phyloP scores from a whole-genome alignment of 37 sponge, comb jelly and placozoan species.

The Theonella swinhoei region DNA sequence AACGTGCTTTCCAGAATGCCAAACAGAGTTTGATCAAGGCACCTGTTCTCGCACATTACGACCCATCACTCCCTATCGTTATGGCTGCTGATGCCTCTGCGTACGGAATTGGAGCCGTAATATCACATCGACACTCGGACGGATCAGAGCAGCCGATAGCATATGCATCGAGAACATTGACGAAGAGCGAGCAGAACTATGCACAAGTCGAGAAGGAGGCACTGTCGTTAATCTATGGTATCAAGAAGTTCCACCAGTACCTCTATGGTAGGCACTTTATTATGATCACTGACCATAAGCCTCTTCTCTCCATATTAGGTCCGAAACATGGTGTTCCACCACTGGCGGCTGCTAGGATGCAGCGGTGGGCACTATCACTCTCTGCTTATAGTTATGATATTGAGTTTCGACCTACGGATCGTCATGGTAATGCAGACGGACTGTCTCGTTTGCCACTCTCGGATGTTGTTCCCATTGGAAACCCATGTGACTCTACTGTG shows the following conservation, averaged over 20 bases:
- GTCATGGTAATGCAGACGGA: slow-evolving; percentile 67
- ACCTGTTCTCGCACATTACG: slow-evolving; percentile 16
- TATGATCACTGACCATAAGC: slow-evolving; percentile 46
- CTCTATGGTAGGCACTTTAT: slow-evolving; percentile 56
- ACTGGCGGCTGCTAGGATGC: slow-evolving; percentile 48
- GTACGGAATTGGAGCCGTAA: too few relatives aligned
- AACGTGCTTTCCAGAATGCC: background rate
- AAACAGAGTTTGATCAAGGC: background rate
- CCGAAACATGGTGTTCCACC: slow-evolving; percentile 47
- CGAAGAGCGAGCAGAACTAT: slow-evolving; percentile 16
- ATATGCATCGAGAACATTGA: slow-evolving; percentile 37
- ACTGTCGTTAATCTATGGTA: slow-evolving; percentile 4
- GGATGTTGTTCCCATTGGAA: slow-evolving; percentile 3
- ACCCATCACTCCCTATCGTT: slow-evolving; percentile 9
- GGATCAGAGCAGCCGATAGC: slow-evolving; percentile 55
- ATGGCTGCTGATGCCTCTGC: too few relatives aligned
- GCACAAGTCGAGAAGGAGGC: too few relatives aligned
- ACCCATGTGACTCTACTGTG: background rate
- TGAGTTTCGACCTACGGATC: slow-evolving; percentile 46
- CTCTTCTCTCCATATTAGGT: slow-evolving; percentile 17
- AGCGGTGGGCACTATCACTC: slow-evolving; percentile 39
- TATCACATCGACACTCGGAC: slow-evolving; percentile 29
- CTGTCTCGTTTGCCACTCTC: slow-evolving; percentile 57
- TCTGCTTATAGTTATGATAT: slow-evolving; percentile 60
- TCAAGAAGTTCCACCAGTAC: slow-evolving; percentile 54